These are phyloP conservation scores for Drosophila kanapiae DNA, from an alignment of 1,140 invertebrate genomes.

Conservation along the genomic window DNA sequence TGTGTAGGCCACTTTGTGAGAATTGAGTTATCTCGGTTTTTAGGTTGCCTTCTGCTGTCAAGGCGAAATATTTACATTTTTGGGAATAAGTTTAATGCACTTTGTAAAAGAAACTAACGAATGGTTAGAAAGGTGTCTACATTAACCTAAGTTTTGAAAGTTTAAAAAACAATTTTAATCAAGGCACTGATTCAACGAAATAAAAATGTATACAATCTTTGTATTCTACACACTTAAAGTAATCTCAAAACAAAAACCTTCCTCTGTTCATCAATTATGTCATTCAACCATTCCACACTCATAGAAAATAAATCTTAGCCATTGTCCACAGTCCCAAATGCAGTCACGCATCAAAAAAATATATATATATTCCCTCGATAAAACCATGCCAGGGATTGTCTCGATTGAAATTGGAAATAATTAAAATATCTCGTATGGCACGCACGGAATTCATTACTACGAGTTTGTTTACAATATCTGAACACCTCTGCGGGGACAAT, in stretches of 20 bases:
- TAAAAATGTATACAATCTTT: not conserved
- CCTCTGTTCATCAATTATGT: slow-evolving; percentile 9
- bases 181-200: not conserved
- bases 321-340: slow-evolving; percentile 16
- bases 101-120: too few species aligned
- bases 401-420: slow-evolving; percentile 66
- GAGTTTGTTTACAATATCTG: slow-evolving; percentile 33
- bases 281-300: slow-evolving; percentile 10
- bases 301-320: slow-evolving; percentile 6
- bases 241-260: too few species aligned
- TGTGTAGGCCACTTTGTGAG: slow-evolving; percentile 6
- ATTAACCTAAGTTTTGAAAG: not conserved
- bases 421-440: slow-evolving; percentile 67
- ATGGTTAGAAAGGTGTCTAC: not conserved
- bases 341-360: slow-evolving; percentile 43
- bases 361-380: slow-evolving; percentile 2
- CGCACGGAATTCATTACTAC: slow-evolving; percentile 58
- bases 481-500: slow-evolving; percentile 52
- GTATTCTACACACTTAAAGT: too few species aligned
- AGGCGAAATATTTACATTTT: not conserved
- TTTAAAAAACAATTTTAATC: not conserved
- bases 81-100: not conserved
- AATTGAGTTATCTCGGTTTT: slow-evolving; percentile 18
- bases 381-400: slow-evolving; percentile 20
- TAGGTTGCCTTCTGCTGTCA: slow-evolving; percentile 6